Base-by-base conservation (phyloP, 1,140 invertebrate genomes). In the Aporrectodea caliginosa region DNA sequence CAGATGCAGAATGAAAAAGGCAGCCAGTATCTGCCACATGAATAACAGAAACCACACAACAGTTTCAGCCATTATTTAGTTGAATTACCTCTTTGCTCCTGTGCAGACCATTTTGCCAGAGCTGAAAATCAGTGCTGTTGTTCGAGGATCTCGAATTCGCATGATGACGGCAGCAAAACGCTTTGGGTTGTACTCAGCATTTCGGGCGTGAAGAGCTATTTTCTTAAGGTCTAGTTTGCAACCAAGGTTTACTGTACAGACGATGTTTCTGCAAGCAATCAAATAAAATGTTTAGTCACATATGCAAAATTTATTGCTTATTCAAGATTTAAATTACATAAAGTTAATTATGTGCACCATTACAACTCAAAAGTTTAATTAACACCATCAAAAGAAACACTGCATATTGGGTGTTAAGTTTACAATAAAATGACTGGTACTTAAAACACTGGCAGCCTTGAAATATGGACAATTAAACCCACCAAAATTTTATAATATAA, bases 81-180 rank as follows among this genome's bases (percentile, higher is more conserved):
- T 22, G 22, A 58, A 58, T 31, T 84, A 90, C 86, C 89, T 99
- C 90, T 99, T 99, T 0, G 98, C 98, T 29, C 98, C 98, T 0
- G 98, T 99, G 87, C 98, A 99, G 0, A 99, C 98, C 98, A 99
- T 99, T 92, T 99, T 99, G 0, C 98, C 98, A 0, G 97, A 99
- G 84, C 96, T 98, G 86, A 99, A 99, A 83, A 99, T 99, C 16
- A 99, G 89, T 16, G 98, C 98, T 31, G 98, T 99, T 1, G 98
- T 99, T 83, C 98, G 90, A 0, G 98, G 98, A 87, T 99, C 97
- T 87, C 98, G 91, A 85, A 99, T 99, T 86, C 98, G 91, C 98
- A 99, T 99, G 78, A 99, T 99, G 0, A 99, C 98, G 81, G 98
- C 98, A 73, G 98, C 98, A 92, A 99, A 99, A 88, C 98, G 93